These are phyloP conservation scores for Coracias cyanogaster DNA, from an alignment of 2,797 vertebrate genomes.

Conservation along the genomic window DNA sequence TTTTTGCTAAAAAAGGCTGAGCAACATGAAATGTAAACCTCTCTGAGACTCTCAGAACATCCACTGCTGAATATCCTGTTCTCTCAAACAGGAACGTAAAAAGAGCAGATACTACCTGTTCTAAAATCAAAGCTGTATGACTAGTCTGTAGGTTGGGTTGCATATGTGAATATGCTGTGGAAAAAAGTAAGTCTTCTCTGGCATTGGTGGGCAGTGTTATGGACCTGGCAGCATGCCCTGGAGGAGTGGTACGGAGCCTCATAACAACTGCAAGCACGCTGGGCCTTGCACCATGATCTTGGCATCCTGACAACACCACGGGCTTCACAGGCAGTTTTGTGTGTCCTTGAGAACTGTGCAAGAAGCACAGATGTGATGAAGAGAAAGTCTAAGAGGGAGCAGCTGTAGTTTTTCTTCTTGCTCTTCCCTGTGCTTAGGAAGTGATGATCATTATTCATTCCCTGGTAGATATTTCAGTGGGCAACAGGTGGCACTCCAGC, in stretches of 20 bases:
- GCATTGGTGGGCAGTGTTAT: background rate
- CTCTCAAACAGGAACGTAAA: background rate
- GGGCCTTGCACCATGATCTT: background rate
- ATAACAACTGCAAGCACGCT: background rate
- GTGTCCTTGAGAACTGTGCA: background rate
- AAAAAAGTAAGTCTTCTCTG: background rate
- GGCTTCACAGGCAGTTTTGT: background rate
- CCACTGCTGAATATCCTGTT: background rate
- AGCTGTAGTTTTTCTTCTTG: background rate
- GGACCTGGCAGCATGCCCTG: background rate
- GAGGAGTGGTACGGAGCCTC: background rate
- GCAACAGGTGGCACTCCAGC: background rate
- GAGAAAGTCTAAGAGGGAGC: background rate
- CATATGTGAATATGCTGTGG: background rate
- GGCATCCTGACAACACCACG: fast-evolving
- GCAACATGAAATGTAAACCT: background rate
- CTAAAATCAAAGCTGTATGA: background rate
- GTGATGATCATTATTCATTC: background rate
- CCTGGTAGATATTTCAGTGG: background rate
- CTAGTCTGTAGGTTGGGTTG: background rate
- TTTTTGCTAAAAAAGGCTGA: background rate
- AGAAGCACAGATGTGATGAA: background rate
- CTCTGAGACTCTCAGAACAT: background rate
- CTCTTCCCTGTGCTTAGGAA: background rate
- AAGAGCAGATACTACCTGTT: background rate